Evolutionary conservation across 2,888 invertebrate species (phyloP).

Genomic region (Drosophila buzzatii): DNA sequence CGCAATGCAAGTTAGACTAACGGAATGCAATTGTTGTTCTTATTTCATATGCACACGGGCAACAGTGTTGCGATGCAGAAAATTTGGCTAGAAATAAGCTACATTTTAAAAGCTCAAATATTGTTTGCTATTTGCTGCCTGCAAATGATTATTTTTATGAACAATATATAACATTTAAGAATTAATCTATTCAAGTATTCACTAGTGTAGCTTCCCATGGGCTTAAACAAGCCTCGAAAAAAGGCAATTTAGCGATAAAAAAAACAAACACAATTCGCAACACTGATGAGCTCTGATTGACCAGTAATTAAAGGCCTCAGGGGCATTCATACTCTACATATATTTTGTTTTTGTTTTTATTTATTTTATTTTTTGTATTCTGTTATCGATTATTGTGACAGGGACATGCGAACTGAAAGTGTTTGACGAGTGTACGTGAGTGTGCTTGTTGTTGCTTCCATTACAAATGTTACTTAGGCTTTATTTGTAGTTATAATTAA

Average conservation of each 20-base stretch:
- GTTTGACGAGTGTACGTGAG: constrained; percentile 5
- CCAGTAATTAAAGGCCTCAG: constrained; percentile 9
- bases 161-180: background rate
- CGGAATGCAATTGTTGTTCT: constrained; percentile 1
- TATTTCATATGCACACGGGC: background rate
- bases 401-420: constrained; percentile 25
- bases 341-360: background rate
- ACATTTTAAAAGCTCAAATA: background rate
- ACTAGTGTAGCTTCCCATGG: background rate
- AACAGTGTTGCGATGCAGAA: background rate
- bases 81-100: background rate
- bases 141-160: too few relatives aligned
- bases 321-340: constrained; percentile 7
- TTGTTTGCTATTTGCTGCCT: background rate
- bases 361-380: too few relatives aligned
- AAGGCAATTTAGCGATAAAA: background rate
- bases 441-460: constrained; percentile 14
- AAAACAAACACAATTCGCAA: background rate
- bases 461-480: constrained; percentile 33
- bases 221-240: background rate
- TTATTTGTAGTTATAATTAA: constrained; percentile 56
- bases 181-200: background rate
- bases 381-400: constrained; percentile 37
- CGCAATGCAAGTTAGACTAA: background rate
- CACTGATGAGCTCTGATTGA: constrained; percentile 11